A percentile compares a stretch with the other conserved stretches of the same genome.
Evolutionary conservation across 2,888 invertebrate species (phyloP).

Genomic region (Caenorhabditis sulstoni): DNA sequence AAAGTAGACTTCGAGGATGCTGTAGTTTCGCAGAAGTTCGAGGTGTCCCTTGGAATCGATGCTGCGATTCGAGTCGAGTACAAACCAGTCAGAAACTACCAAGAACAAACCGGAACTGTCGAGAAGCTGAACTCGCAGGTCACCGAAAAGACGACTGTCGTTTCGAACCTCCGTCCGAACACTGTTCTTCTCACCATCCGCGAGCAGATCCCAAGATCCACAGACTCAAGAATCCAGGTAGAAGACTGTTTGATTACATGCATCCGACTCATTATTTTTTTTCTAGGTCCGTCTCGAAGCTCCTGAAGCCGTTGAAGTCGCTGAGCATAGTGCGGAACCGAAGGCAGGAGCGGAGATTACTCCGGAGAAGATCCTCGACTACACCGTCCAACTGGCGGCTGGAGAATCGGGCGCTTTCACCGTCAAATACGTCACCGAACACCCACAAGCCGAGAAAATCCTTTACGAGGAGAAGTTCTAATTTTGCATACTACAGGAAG

Average conservation of each 20-base stretch:
- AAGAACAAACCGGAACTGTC: conserved; percentile 69
- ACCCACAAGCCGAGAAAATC: conserved; percentile 48
- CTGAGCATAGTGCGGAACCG: conserved; percentile 19
- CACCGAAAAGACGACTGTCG: conserved; percentile 66
- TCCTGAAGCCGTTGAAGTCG: conserved; percentile 43
- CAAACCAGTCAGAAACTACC: conserved; percentile 80
- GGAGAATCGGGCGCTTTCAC: conserved; percentile 25
- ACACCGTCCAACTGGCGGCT: conserved; percentile 45
- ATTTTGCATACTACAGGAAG: neutral
- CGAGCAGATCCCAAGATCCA: conserved; percentile 70
- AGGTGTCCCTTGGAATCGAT: conserved; percentile 81
- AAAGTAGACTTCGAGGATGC: conserved; percentile 59
- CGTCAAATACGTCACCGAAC: conserved; percentile 50
- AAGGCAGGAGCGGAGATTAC: conserved; percentile 48
- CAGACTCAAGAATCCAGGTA: conserved; percentile 73
- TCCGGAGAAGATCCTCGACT: conserved; percentile 51
- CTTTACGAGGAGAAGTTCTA: conserved; percentile 43
- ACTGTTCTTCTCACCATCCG: conserved; percentile 65
- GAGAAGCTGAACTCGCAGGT: conserved; percentile 53
- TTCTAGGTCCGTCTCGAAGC: conserved; percentile 39
- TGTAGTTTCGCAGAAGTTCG: conserved; percentile 51
- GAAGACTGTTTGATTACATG: too few relatives aligned
- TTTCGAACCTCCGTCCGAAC: conserved; percentile 65
- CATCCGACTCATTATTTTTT: neutral
- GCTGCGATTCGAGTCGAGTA: conserved; percentile 80